Evolutionary conservation across 2,888 invertebrate species (phyloP).

Genomic region (Herminia tarsipennalis): DNA sequence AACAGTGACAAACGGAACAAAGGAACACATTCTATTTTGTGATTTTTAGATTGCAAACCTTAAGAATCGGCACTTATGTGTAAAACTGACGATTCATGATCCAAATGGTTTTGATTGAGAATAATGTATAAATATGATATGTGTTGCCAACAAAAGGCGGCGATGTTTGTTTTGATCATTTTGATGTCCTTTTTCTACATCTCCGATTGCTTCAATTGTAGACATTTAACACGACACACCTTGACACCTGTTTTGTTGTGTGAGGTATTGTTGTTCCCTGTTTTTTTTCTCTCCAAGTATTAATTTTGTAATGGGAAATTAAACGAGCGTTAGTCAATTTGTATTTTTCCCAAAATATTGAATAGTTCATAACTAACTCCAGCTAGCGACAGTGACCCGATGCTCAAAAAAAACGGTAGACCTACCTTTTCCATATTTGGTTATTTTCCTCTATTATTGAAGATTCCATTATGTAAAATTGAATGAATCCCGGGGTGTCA

Average conservation of each 20-base stretch:
- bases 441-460: too few relatives aligned
- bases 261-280: background rate
- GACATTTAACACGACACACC: constrained; percentile 24
- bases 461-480: too few relatives aligned
- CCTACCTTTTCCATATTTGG: too few relatives aligned
- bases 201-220: constrained; percentile 32
- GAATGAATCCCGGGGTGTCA: too few relatives aligned
- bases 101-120: constrained; percentile 48
- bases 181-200: constrained; percentile 28
- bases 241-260: too few relatives aligned
- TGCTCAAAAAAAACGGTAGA: too few relatives aligned
- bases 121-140: constrained; percentile 60
- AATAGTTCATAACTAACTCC: too few relatives aligned
- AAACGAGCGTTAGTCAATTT: too few relatives aligned
- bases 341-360: too few relatives aligned
- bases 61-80: constrained; percentile 66
- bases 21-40: constrained; percentile 71
- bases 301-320: too few relatives aligned
- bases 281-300: too few relatives aligned
- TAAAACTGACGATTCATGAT: constrained; percentile 62
- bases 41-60: constrained; percentile 75
- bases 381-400: too few relatives aligned
- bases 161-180: constrained; percentile 30
- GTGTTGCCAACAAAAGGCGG: constrained; percentile 60
- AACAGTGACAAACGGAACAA: constrained; percentile 63